Percentiles rank a stretch among this genome's conserved stretches.
These are phyloP conservation scores for Passer domesticus DNA, from an alignment of 2,113 vertebrate species.

Conservation along the genomic window DNA sequence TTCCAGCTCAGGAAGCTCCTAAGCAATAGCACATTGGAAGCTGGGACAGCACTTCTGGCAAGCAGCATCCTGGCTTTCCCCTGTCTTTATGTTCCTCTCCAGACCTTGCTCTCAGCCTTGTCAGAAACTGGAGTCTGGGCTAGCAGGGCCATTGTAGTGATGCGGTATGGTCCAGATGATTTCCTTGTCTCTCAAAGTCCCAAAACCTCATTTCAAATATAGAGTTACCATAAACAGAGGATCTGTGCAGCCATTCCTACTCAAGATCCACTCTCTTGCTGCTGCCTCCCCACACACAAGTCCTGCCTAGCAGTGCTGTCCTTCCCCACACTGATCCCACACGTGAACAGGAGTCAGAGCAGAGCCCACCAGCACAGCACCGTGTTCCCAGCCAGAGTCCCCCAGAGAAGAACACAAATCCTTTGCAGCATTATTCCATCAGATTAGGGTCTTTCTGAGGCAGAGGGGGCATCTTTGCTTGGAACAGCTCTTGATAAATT, in stretches of 20 bases:
- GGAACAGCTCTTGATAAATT: background rate
- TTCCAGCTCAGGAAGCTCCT: background rate
- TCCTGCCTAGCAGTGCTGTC: background rate
- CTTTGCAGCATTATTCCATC: background rate
- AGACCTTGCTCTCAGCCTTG: background rate
- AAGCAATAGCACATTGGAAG: background rate
- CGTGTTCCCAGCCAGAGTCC: accelerated
- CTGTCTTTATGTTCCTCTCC: background rate
- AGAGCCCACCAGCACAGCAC: background rate
- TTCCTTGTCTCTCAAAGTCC: background rate
- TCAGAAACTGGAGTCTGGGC: background rate
- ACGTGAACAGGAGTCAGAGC: background rate
- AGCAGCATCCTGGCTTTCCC: background rate
- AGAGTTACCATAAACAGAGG: background rate
- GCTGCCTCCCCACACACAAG: background rate
- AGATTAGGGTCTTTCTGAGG: background rate
- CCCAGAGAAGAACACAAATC: background rate
- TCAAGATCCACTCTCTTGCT: background rate
- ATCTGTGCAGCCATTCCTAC: background rate
- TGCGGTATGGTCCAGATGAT: background rate
- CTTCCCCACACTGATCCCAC: background rate
- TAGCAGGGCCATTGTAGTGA: background rate
- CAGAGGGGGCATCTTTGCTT: background rate
- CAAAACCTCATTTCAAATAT: background rate
- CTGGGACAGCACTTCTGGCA: background rate